These are phyloP conservation scores for Hermaeophaga mercurialis DNA, from an alignment of 2,888 invertebrate genomes.

Conservation along the genomic window DNA sequence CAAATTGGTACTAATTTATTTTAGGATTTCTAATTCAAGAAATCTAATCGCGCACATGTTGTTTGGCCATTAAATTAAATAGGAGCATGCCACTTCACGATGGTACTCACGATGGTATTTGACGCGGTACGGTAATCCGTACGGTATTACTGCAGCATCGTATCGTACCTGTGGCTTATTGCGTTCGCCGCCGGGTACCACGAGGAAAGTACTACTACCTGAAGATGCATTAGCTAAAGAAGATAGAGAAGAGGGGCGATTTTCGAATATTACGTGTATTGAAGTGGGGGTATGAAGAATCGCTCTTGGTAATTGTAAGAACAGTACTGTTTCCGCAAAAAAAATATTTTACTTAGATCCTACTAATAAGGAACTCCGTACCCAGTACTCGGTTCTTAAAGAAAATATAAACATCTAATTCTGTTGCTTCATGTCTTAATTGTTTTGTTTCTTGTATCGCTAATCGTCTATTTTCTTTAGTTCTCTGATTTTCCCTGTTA, in stretches of 20 bases:
- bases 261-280: no score
- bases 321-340: no score
- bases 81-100: slow-evolving; percentile 19
- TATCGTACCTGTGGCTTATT: slow-evolving; percentile 15
- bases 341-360: no score
- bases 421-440: no score
- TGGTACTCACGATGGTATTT: slow-evolving; percentile 20
- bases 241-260: not conserved
- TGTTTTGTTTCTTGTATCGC: no score
- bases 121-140: slow-evolving; percentile 34
- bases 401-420: no score
- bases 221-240: slow-evolving; percentile 13
- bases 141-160: slow-evolving; percentile 32
- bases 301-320: no score
- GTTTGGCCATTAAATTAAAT: slow-evolving; percentile 12
- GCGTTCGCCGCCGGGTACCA: slow-evolving; percentile 16
- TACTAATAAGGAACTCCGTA: no score
- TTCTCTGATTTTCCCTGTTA: no score
- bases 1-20: slow-evolving; percentile 7
- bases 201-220: slow-evolving; percentile 17
- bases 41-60: slow-evolving; percentile 31
- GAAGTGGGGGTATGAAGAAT: no score
- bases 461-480: no score
- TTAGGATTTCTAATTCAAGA: slow-evolving; percentile 31
- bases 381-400: no score